Base-by-base conservation (phyloP, 2,113 vertebrate genomes). In the Talpa occidentalis region DNA sequence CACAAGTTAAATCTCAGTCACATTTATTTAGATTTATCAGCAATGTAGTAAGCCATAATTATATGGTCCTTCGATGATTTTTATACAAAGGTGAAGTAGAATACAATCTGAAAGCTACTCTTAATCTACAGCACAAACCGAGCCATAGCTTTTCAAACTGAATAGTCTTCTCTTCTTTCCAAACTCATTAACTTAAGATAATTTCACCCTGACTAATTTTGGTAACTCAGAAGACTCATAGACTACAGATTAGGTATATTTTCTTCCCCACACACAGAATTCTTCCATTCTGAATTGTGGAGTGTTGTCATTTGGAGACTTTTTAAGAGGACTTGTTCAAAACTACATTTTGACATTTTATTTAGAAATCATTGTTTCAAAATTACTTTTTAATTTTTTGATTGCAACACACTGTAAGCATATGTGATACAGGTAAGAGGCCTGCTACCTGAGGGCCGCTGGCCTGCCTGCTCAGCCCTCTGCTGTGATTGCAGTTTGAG, bases 1-100 rank as follows among this genome's bases (percentile, higher is more conserved):
- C 64, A 86, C 42, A 90, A 79, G 62, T 70, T 73, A 30, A 92
- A 81, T 86, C 30, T 80, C 26, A 90, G 28, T 79, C 49, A 4
- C 1, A 12, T 30, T 94, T 88, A 30, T 21, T 24, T 14, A 87
- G 54, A 82, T 86, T 86, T 92, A 90, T 30, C n/a, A 81, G 15
- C 1, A n/a, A 60, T 0, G 0, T 4, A 78, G 10, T 19, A 6
- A 62, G 17, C 77, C 14, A 44, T 84, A 89, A 15, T 54, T 88
- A 22, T 86, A 42, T 44, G 52, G 40, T 56, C 52, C 1, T 22
- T 72, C 72, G 9, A 28, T 76, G 37, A 81, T 26, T 81, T 85
- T 37, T 78, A 49, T 82, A 49, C 30, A 17, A 77, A n/a, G 3
- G 0, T 69, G 83, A 85, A 35, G 5, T n/a, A 83, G 40, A 92